These are phyloP conservation scores for Hirtodrosophila histrioides DNA, from an alignment of 2,888 invertebrate species.

Conservation along the genomic window DNA sequence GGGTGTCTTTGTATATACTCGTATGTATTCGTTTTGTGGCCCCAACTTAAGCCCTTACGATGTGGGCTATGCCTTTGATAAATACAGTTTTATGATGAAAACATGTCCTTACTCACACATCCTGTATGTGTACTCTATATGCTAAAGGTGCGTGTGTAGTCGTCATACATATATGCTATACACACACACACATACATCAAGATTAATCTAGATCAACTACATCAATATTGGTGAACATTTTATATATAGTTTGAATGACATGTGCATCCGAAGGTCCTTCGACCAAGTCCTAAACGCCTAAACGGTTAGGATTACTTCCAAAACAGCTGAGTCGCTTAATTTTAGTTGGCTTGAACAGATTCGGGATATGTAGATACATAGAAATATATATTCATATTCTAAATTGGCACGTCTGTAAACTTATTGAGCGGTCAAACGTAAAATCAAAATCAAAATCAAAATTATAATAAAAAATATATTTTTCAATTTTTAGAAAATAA, in stretches of 20 bases:
- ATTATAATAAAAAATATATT: too few species aligned
- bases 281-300: constrained; percentile 20
- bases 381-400: constrained; percentile 1
- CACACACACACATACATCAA: constrained; percentile 13
- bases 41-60: constrained; percentile 40
- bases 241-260: constrained; percentile 25
- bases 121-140: constrained; percentile 20
- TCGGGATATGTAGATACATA: neutral
- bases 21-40: constrained; percentile 28
- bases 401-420: constrained; percentile 2
- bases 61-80: constrained; percentile 35
- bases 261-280: constrained; percentile 34
- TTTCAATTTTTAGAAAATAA: too few species aligned
- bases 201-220: constrained; percentile 73
- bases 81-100: neutral
- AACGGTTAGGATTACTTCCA: constrained; percentile 3
- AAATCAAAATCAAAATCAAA: too few species aligned
- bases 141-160: constrained; percentile 14
- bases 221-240: constrained; percentile 67
- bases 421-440: constrained; percentile 11
- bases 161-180: constrained; percentile 20
- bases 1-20: constrained; percentile 1
- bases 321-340: neutral
- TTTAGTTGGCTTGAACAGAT: constrained; percentile 10
- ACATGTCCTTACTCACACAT: constrained; percentile 11